Conservation (phyloP, 2,888 invertebrate species). For the Perithous albicinctus region DNA sequence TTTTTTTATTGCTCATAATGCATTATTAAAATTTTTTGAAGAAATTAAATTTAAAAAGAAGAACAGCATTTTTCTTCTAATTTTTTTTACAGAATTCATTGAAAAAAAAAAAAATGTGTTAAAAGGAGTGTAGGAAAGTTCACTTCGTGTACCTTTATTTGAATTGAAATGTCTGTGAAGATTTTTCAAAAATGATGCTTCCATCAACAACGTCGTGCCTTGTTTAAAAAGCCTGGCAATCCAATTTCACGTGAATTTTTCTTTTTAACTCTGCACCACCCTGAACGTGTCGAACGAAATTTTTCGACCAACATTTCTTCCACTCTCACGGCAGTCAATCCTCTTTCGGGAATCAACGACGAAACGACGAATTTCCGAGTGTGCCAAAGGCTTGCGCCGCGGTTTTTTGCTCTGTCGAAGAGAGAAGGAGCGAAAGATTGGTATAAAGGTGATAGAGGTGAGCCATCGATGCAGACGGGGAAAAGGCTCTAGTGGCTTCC, state of each 20-base stretch:
- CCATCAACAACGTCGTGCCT: not conserved
- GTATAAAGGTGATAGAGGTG: not conserved
- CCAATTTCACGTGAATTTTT: too few relatives aligned
- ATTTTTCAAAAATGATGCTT: not conserved
- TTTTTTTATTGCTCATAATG: too few relatives aligned
- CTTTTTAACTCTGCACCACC: too few relatives aligned
- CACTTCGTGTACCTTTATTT: too few relatives aligned
- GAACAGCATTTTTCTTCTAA: too few relatives aligned
- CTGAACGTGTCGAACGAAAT: not conserved
- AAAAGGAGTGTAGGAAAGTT: too few relatives aligned
- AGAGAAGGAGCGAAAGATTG: not conserved
- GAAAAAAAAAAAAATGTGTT: too few relatives aligned
- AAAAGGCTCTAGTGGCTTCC: slow-evolving; percentile 14
- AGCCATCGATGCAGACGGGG: slow-evolving; percentile 3
- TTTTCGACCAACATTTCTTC: not conserved
- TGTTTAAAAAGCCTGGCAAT: not conserved
- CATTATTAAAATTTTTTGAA: too few relatives aligned
- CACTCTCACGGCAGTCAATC: not conserved
- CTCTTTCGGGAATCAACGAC: slow-evolving; percentile 3
- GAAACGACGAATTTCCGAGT: slow-evolving; percentile 1
- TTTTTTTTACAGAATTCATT: too few relatives aligned
- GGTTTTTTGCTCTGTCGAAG: not conserved
- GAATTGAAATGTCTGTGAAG: too few relatives aligned
- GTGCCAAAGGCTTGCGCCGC: slow-evolving; percentile 6
- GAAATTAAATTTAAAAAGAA: too few relatives aligned